Percentiles rank a stretch among this genome's conserved stretches.
Evolutionary conservation across 1,140 invertebrate genomes (phyloP).

Genomic region (Dysdera silvatica): DNA sequence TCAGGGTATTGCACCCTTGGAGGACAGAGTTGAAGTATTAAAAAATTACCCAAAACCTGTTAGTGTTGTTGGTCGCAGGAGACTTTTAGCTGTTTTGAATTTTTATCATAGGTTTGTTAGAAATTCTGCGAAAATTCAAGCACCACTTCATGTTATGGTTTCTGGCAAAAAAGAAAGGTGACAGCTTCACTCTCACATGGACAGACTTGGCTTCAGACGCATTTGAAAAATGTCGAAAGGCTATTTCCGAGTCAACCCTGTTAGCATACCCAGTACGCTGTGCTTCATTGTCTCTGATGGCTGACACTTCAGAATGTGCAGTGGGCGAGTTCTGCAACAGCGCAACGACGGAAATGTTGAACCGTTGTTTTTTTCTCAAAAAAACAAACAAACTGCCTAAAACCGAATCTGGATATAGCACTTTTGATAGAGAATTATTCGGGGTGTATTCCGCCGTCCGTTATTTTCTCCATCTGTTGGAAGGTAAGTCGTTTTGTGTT

Average conservation of each 20-base stretch:
- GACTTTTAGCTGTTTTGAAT: constrained; percentile 43
- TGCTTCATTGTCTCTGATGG: constrained; percentile 11
- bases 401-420: constrained; percentile 23
- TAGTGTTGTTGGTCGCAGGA: constrained; percentile 37
- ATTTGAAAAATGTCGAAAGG: constrained; percentile 43
- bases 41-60: constrained; percentile 32
- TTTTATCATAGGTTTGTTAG: constrained; percentile 37
- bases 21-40: constrained; percentile 11
- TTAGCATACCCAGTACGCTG: constrained; percentile 13
- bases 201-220: constrained; percentile 31
- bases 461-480: constrained; percentile 37
- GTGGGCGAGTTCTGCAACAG: constrained; percentile 29
- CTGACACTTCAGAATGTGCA: constrained; percentile 24
- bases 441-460: constrained; percentile 34
- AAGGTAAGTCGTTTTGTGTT: constrained; percentile 36
- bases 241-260: constrained; percentile 28
- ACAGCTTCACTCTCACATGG: constrained; percentile 20
- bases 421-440: constrained; percentile 36
- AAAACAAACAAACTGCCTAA: constrained; percentile 15
- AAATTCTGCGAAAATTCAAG: background rate
- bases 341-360: background rate
- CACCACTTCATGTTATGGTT: background rate
- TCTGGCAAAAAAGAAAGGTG: background rate
- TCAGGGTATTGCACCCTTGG: constrained; percentile 16
- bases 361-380: constrained; percentile 30